phyloP scores from a whole-genome alignment of 2,888 invertebrate genomes.

The Lobophora halterata region DNA sequence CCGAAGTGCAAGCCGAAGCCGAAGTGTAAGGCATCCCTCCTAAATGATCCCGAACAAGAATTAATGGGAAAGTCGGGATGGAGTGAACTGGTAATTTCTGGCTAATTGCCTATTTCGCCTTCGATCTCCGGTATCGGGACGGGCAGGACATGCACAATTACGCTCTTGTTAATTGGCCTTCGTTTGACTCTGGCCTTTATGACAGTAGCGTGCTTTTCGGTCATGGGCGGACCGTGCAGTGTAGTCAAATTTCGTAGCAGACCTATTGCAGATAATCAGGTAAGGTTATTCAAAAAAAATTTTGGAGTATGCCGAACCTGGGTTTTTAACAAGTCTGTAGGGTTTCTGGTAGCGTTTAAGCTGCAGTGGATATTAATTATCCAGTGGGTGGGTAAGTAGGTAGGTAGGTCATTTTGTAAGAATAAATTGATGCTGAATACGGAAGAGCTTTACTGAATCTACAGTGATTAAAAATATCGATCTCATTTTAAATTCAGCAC shows the following conservation, averaged over 20 bases:
- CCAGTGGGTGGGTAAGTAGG: no score
- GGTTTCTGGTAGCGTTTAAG: constrained; percentile 12
- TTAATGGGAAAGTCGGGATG: constrained; percentile 38
- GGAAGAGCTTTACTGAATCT: constrained; percentile 13
- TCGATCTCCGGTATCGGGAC: constrained; percentile 65
- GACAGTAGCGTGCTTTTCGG: constrained; percentile 9
- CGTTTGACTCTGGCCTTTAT: constrained; percentile 39
- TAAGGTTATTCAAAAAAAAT: constrained; percentile 5
- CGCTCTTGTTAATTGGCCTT: constrained; percentile 48
- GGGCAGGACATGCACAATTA: constrained; percentile 47
- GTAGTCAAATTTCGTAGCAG: constrained; percentile 15
- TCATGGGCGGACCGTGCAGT: constrained; percentile 7
- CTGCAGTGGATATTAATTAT: constrained; percentile 16
- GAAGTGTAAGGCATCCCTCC: constrained; percentile 35
- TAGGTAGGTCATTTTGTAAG: constrained; percentile 10
- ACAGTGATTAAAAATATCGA: constrained; percentile 3
- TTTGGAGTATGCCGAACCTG: constrained; percentile 10
- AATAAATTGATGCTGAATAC: constrained; percentile 19
- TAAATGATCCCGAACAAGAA: constrained; percentile 23
- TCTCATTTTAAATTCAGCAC: constrained; percentile 10
- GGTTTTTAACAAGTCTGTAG: constrained; percentile 11
- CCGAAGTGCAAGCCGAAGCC: constrained; percentile 24
- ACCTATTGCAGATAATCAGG: constrained; percentile 13
- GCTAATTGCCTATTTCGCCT: constrained; percentile 71
- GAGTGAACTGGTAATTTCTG: constrained; percentile 58